Evolutionary conservation across 2,797 vertebrate species (phyloP), one percentile per base, ranked within the genome.

Genomic region (Parauchenoglanis ngamensis): DNA sequence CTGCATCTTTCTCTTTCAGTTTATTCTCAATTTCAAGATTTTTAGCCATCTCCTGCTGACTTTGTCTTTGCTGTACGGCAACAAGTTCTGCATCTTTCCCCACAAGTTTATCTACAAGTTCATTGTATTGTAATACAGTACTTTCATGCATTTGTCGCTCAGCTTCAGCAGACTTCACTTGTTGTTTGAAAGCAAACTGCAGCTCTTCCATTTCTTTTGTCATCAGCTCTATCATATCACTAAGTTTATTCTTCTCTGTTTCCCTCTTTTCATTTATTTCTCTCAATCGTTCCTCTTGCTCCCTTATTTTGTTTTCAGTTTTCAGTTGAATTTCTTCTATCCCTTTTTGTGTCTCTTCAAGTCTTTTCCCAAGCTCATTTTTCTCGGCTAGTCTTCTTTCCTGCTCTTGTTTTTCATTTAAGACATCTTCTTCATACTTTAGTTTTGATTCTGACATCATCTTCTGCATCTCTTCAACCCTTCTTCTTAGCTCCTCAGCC

Each of bases 171-270:
- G 92, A 89, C 0, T 63, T 4, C 0, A 93, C 92, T 86, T 91
- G 93, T 79, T 94, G 89, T 4, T 25, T 57, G 7, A 92, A 49
- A 46, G 87, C 92, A 81, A 54, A 85, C 0, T 8, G 76, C 86
- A 93, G 90, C 61, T 92, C 91, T 28, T 91, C 87, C 88, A 88
- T 89, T 84, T 92, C 86, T 77, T 87, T 85, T 5, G 85, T 89
- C 85, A 90, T 90, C 56, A 80, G 68, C 12, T 88, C 82, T 67
- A 87, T 79, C 57, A 76, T 82, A 78, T 89, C 83, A 11, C 92
- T 91, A 19, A 93, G 85, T 67, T 82, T 63, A 49, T 87, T 90
- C 3, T 90, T 59, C 6, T 59, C 83, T 19, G 87, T 89, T 1
- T 11, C 79, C 2, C 90, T 89, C 73, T 89, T 93, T 83, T 94